Base-by-base conservation (phyloP, 1,140 invertebrate species). In the Pinna nobilis region DNA sequence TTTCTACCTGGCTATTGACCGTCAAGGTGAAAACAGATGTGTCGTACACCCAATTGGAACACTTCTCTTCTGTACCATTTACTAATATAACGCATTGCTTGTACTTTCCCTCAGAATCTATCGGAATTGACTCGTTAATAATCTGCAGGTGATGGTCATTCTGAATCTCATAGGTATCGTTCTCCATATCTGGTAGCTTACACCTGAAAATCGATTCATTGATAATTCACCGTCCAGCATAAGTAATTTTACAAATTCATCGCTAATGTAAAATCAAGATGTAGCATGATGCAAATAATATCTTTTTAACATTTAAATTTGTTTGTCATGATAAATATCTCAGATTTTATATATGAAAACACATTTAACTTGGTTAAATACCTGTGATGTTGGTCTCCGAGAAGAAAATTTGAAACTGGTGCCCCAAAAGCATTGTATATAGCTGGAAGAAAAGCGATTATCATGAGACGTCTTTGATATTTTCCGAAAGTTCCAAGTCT, bases 391-490 rank as follows among this genome's bases (percentile, higher is more conserved):
- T 70, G 68, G 6, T 70, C 68, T 28, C 55, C 68, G 15, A 70
- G 41, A 23, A 70, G 35, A 51, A 70, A 70, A 18, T 70, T 70
- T 53, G 68, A 59, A 15, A 70, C 33, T 37, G 59, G 59, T n/a
- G 47, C 30, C 15, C 59, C 44, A 23, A 70, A 50, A 9, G 57
- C 32, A 61, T 70, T 35, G 20, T 51, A 70, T 15, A 70, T 63
- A 7, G 50, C 28, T n/a, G 59, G 59, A 23, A 69, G 63, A 35
- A 70, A 41, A n/a, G 63, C 32, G 4, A 63, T 23, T 1, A 39
- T 9, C 1, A 70, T n/a, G 0, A 61, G 49, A 28, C 59, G 30
- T 50, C 63, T 63, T 32, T 70, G 68, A n/a, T 70, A 70, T 33
- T 28, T 30, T 1, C 68, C 68, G 20, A 70, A 70, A 13, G 28